Evolutionary conservation across 2,888 invertebrate genomes (phyloP), one percentile per base, ranked within the genome.

Genomic region (Dexiosoma caninum): DNA sequence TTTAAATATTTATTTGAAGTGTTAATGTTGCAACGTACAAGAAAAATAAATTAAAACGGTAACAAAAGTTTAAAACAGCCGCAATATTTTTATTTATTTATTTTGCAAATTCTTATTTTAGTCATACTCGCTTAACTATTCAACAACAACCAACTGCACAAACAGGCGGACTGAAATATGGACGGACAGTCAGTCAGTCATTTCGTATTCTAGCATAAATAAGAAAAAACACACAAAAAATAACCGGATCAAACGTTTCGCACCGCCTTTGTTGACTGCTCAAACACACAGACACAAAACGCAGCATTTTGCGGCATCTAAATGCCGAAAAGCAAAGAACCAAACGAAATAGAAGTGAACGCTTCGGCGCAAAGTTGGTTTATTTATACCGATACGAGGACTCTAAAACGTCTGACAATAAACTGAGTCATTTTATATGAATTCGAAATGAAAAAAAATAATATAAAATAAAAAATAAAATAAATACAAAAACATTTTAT

Each of bases 21-120:
- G 76, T 72, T 76, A 71, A 67, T 71, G 67, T 57, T 62, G 49
- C 4, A 62, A 59, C 30, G 75, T 71, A 80, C 77, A 77, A 77
- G 76, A 66, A 80, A 78, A 75, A 78, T 78, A 76, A 82, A 79
- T 79, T 76, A 78, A 57, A 79, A 74, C 75, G 51, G 64, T 81
- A 76, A 77, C 67, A 83, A 78, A 83, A 81, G 79, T 81, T 51
- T 71, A 59, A 49, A 80, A 71, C 66, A 74, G 74, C 69, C 46
- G 42, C 53, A 62, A 32, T 57, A 40, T 14, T 21, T 60, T 2
- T 40, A 2, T 59, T 59, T 40, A 9, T 40, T 49, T 53, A 8
- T 37, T 12, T 42, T 46, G 30, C 19, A 44, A 49, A 40, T 66
- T 76, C 44, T 76, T 70, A 42, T 66, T 66, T 57, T 40, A 75